Percentiles rank a stretch among this genome's conserved stretches.
phyloP scores from a whole-genome alignment of 2,888 invertebrate genomes.

The Pristionchus arcanus region DNA sequence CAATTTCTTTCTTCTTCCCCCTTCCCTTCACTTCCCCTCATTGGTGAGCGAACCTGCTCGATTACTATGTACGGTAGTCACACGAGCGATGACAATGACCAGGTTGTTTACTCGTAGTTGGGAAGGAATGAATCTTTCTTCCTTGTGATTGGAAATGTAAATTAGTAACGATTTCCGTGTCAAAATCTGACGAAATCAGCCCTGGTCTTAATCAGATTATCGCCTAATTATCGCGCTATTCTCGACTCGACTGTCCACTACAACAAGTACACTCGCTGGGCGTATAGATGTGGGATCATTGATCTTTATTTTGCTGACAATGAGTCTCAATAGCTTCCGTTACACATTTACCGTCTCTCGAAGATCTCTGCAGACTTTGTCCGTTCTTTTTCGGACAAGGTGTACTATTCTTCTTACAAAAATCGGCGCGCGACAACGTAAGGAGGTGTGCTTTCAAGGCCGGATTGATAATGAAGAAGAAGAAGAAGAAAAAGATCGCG shows the following conservation, averaged over 20 bases:
- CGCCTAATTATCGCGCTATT: conserved; percentile 1
- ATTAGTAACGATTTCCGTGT: not conserved
- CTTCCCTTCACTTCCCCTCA: not conserved
- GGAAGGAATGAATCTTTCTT: not conserved
- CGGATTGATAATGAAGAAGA: not conserved
- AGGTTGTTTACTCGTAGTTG: not conserved
- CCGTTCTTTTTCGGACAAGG: not conserved
- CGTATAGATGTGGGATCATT: not conserved
- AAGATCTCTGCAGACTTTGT: conserved; percentile 10
- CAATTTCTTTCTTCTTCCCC: not conserved
- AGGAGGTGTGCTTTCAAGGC: not conserved
- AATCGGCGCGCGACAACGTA: not conserved
- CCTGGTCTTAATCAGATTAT: not conserved
- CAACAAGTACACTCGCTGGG: not conserved
- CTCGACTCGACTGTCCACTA: not conserved
- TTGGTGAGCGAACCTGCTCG: conserved; percentile 14
- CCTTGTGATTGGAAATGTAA: not conserved
- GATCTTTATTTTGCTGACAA: not conserved
- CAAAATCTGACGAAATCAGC: not conserved
- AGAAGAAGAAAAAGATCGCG: not conserved
- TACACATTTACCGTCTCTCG: not conserved
- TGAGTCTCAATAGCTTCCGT: not conserved
- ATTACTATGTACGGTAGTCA: conserved; percentile 33
- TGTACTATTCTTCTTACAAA: conserved; percentile 16
- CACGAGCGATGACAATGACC: conserved; percentile 16